These are phyloP conservation scores for Theodoxus fluviatilis DNA, from an alignment of 2,888 invertebrate genomes.

Conservation along the genomic window DNA sequence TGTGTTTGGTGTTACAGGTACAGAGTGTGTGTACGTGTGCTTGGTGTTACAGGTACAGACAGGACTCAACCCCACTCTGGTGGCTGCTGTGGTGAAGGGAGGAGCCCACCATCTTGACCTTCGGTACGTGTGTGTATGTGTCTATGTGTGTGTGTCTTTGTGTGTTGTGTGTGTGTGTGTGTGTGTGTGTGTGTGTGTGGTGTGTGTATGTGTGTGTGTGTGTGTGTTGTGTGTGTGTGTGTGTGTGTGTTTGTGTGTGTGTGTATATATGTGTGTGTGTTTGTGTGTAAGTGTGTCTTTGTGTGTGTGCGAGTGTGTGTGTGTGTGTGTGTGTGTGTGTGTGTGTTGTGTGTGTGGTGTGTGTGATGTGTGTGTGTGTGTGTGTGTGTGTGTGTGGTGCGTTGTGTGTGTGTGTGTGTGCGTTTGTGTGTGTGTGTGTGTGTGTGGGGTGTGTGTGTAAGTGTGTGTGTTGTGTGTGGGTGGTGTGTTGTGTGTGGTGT, in stretches of 20 bases:
- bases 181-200: slow-evolving; percentile 18
- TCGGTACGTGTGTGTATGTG: slow-evolving; percentile 39
- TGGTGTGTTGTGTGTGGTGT: neutral
- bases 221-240: slow-evolving; percentile 12
- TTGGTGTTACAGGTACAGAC: slow-evolving; percentile 31
- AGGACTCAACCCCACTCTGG: slow-evolving; percentile 30
- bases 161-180: neutral
- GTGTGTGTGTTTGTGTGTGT: slow-evolving; percentile 12
- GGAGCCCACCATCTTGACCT: slow-evolving; percentile 61
- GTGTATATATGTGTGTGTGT: neutral
- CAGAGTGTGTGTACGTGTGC: neutral
- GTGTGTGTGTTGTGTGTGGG: slow-evolving; percentile 6
- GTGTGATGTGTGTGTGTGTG: neutral
- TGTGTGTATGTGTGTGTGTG: slow-evolving; percentile 18
- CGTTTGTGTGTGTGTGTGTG: slow-evolving; percentile 1
- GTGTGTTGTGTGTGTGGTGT: neutral
- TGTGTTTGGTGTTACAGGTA: neutral
- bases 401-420: neutral
- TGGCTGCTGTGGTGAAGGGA: slow-evolving; percentile 44
- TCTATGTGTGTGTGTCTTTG: neutral
- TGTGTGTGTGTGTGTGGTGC: neutral
- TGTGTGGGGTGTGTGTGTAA: slow-evolving; percentile 7
- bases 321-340: neutral
- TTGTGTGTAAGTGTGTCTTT: neutral
- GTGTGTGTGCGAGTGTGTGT: neutral